Evolutionary conservation across 2,113 vertebrate species (phyloP), one percentile per base, ranked within the genome.

Genomic region (Chunga burmeisteri): DNA sequence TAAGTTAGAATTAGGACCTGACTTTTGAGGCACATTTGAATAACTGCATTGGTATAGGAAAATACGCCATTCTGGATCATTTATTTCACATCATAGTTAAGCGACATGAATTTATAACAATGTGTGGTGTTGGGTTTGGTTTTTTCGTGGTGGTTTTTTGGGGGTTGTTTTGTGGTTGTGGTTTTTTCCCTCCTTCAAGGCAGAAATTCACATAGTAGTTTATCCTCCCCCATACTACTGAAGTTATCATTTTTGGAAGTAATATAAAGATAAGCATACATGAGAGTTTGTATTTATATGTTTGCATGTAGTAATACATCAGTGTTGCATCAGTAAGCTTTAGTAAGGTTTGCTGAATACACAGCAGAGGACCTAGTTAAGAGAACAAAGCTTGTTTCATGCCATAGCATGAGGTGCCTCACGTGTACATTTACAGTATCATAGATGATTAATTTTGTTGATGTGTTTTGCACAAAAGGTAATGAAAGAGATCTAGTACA

Each of bases 1-100:
- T 95, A 95, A 96, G 89, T 95, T 75, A 91, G 74, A 93, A 81
- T 58, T 75, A 79, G 49, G 81, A 86, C 68, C 65, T 81, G 80
- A 92, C 80, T 94, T 96, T 95, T 92, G 67, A 91, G 46, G 32
- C 34, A 27, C 20, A 22, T 82, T 62, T 96, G 56, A 88, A 32
- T 93, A 95, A 95, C 78, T 89, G 53, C n/a, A 56, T 90, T 93
- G 92, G 77, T 75, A 80, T 80, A 93, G 61, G 74, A 93, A 90
- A 92, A 85, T 38, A 91, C 1, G 27, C 58, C 47, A 32, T 70
- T 82, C 83, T 89, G 74, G 61, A 83, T 95, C 50, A 74, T 94
- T 81, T 80, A n/a, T 70, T 97, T 95, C 77, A 74, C 44, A 40
- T 91, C 42, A 23, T 47, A 67, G 7, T 96, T 44, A 86, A 80